Evolutionary conservation across 2,888 invertebrate species (phyloP).

Genomic region (Melipona beecheii): DNA sequence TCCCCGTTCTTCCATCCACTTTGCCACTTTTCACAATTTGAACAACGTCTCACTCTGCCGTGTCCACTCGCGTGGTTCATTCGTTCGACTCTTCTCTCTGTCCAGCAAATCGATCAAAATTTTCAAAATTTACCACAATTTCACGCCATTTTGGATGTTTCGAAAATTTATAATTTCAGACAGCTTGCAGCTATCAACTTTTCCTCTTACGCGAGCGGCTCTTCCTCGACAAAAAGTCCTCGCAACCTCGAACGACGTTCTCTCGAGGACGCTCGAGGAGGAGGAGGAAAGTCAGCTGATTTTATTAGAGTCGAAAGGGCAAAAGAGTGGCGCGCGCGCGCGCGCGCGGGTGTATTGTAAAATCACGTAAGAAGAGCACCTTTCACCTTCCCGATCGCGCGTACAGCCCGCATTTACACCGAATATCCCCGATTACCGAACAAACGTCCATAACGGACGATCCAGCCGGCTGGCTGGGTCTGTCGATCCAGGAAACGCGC

Average conservation of each 20-base stretch:
- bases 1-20: no score
- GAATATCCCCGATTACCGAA: slow-evolving; percentile 45
- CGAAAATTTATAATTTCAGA: no score
- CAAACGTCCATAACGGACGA: slow-evolving; percentile 38
- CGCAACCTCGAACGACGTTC: slow-evolving; percentile 6
- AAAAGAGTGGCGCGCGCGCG: slow-evolving; percentile 36
- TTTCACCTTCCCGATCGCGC: slow-evolving; percentile 77
- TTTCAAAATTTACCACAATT: no score
- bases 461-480: slow-evolving; percentile 36
- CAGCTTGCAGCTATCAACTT: no score
- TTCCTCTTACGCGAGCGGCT: not conserved
- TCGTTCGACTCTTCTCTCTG: no score
- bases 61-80: no score
- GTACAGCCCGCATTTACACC: slow-evolving; percentile 47
- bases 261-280: not conserved
- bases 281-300: slow-evolving; percentile 19
- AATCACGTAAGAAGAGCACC: slow-evolving; percentile 82
- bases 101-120: no score
- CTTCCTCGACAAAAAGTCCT: not conserved
- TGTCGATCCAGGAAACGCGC: slow-evolving; percentile 42
- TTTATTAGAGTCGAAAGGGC: slow-evolving; percentile 74
- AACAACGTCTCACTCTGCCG: no score
- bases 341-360: slow-evolving; percentile 73
- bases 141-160: no score
- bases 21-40: no score